Percentiles rank a stretch among this genome's conserved stretches.
These are phyloP conservation scores for Saimiri boliviensis DNA, from an alignment of 2,113 vertebrate species.

Conservation along the genomic window DNA sequence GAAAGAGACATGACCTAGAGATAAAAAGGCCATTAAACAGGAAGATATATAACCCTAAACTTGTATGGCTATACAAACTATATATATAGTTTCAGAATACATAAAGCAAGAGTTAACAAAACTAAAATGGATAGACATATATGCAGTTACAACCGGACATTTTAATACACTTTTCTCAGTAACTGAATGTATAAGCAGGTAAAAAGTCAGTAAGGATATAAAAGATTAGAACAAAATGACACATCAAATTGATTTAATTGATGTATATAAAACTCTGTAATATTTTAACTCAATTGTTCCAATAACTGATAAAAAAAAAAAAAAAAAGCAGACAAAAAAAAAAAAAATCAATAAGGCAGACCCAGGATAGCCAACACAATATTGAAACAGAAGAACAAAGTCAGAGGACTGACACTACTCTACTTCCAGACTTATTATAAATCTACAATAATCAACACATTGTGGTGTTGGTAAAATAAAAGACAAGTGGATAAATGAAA, in stretches of 20 bases:
- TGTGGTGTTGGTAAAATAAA: background rate
- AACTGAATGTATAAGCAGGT: background rate
- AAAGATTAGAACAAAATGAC: background rate
- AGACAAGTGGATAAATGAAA: background rate
- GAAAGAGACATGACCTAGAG: background rate
- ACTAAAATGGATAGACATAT: background rate
- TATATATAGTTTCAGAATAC: background rate
- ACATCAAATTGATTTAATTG: background rate
- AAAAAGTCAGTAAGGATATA: background rate
- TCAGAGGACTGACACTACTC: background rate
- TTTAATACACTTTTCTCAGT: background rate
- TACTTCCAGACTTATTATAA: background rate
- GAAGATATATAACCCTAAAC: background rate
- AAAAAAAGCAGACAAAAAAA: background rate
- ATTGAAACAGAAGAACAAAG: background rate
- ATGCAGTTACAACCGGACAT: background rate
- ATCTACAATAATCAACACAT: background rate
- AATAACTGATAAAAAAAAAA: background rate
- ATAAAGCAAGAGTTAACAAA: background rate
- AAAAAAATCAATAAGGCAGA: background rate
- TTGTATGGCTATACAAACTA: background rate
- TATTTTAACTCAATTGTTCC: background rate
- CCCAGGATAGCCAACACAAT: background rate
- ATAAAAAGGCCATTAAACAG: background rate
- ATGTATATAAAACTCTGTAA: background rate